A percentile compares a stretch with the other conserved stretches of the same genome.
phyloP scores from a whole-genome alignment of 2,888 invertebrate genomes.

The Adineta ricciae region DNA sequence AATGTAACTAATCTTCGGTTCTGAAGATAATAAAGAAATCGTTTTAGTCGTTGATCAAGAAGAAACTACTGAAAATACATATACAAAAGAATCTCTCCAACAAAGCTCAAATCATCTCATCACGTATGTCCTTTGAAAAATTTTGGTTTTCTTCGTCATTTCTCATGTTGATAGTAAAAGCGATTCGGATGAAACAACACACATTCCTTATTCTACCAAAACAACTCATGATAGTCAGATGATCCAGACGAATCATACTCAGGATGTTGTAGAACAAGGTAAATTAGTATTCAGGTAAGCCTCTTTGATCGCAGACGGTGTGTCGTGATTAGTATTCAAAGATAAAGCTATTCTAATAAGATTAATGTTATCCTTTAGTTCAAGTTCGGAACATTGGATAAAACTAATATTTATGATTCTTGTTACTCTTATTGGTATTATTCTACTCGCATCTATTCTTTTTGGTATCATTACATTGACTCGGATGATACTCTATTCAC shows the following conservation, averaged over 20 bases:
- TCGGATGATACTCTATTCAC: not conserved
- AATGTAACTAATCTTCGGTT: too few species aligned
- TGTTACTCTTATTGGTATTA: not conserved
- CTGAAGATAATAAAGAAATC: too few species aligned
- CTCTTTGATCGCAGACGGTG: too few species aligned
- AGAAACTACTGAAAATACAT: not conserved
- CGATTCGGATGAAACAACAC: not conserved
- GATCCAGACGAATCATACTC: not conserved
- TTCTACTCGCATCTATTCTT: not conserved
- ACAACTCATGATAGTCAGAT: not conserved
- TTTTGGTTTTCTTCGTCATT: not conserved
- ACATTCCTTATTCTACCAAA: not conserved
- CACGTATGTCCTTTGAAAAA: not conserved
- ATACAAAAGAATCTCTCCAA: not conserved
- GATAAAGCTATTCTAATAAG: too few species aligned
- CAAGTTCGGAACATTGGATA: not conserved
- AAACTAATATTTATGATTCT: not conserved
- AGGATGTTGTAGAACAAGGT: not conserved
- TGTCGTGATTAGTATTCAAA: too few species aligned
- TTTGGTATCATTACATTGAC: not conserved
- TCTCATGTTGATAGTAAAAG: not conserved
- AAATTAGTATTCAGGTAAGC: not conserved
- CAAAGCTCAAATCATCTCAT: not conserved
- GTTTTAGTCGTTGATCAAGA: not conserved
- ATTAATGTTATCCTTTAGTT: not conserved